These are phyloP conservation scores for Noctua fimbriata DNA, from an alignment of 2,888 invertebrate species.

Conservation along the genomic window DNA sequence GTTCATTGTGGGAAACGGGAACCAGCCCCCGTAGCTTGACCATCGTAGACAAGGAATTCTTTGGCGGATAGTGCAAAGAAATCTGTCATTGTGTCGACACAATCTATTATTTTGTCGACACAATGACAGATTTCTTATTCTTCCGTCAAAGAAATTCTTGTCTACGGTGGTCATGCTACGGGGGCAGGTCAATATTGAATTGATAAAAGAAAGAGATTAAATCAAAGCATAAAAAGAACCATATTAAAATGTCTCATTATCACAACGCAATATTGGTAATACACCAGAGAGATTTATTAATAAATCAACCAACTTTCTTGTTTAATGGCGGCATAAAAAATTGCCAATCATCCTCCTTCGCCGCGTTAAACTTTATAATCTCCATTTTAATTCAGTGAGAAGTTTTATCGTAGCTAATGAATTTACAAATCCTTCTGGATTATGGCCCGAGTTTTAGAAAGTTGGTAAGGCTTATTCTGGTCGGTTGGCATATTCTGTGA, in stretches of 20 bases:
- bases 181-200: background rate
- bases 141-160: too few species aligned
- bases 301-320: conserved; percentile 63
- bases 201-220: background rate
- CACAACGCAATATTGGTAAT: conserved; percentile 42
- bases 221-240: background rate
- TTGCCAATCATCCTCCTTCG: conserved; percentile 71
- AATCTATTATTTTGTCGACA: too few species aligned
- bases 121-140: too few species aligned
- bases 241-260: background rate
- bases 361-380: conserved; percentile 77
- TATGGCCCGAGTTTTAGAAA: conserved; percentile 70
- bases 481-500: conserved; percentile 33
- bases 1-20: background rate
- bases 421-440: conserved; percentile 81
- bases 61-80: too few species aligned
- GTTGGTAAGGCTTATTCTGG: conserved; percentile 59
- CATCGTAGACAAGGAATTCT: too few species aligned
- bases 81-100: too few species aligned
- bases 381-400: conserved; percentile 79
- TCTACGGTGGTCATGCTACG: too few species aligned
- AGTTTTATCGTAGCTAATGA: conserved; percentile 82
- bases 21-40: too few species aligned
- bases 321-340: conserved; percentile 69
- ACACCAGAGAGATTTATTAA: conserved; percentile 52